Evolutionary conservation across 2,113 vertebrate genomes (phyloP), one percentile per base, ranked within the genome.

Genomic region (Ardeotis arabs): DNA sequence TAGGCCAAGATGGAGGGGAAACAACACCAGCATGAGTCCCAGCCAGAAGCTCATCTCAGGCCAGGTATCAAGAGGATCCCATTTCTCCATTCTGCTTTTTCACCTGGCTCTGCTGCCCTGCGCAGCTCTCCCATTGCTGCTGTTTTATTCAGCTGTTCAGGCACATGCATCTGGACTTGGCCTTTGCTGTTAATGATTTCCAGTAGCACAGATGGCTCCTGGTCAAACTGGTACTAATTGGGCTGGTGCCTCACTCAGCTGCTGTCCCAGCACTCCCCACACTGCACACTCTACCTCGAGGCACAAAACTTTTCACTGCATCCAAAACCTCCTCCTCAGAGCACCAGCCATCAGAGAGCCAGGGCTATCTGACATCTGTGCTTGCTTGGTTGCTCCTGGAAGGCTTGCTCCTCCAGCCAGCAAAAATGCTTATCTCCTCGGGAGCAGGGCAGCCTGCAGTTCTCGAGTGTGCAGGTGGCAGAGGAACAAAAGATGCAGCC

Each of bases 321-420:
- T 84, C 74, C 74, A n/a, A 66, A 93, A 25, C 9, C 17, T 58
- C 69, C 28, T 59, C 27, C 49, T 64, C 22, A 41, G 67, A 87
- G 63, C 33, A 92, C 39, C 49, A 83, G 53, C 53, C 18, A 5
- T 16, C 24, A 13, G 41, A 73, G 22, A 77, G 12, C 27, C 49
- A 13, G 29, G 39, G 9, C 2, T 3, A 39, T 39, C n/a, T 56
- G 66, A 24, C 0, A 1, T 53, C 53, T 3, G 1, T 0, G 3
- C 45, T 76, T 2, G 1, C 56, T 87, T 1, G 1, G 13, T 21
- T 44, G 6, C 45, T 53, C 33, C 33, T 53, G 47, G 49, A 58
- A 53, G 52, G 39, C 11, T 84, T n/a, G 44, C 9, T 82, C 31
- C 33, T 90, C 35, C 75, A 83, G 75, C 62, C 87, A 82, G 77